Base-by-base conservation (phyloP, 92 coral and sea anemone genomes). In the Umimayanthus chanpuru region DNA sequence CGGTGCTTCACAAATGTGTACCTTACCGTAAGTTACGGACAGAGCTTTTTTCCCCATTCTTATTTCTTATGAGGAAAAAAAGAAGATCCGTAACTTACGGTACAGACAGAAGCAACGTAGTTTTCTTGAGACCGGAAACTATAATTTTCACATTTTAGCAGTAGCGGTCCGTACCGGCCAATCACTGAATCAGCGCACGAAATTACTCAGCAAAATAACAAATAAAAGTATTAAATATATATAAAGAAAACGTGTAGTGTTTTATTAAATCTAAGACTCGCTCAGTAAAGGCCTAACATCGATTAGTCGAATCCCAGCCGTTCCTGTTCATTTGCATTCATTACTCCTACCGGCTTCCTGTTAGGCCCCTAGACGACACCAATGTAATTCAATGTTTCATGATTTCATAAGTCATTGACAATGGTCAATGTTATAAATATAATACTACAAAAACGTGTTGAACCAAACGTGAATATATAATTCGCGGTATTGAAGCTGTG, bases 141-240 rank as follows among this genome's bases (percentile, higher is more conserved):
- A 61, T 61, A 61, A 3, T 61, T 61, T 61, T 61, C 68, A 61
- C 68, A 61, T 61, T 61, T 61, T 61, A 61, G 68, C 68, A 61
- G 68, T 61, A 61, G 68, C 68, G 68, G 68, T 61, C 68, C 68
- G 68, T 61, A 61, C 68, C 68, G 68, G 68, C 68, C 68, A 61
- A 61, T 61, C 68, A 61, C 68, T 61, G 68, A 61, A 61, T 61
- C 68, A 61, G 68, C 68, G 68, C 68, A 61, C 68, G 68, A 61
- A 61, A 61, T 61, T 61, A 61, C 68, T 61, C 68, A 61, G 68
- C 68, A 61, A 61, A 61, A 61, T 61, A 61, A 61, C 68, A 61
- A 61, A 61, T 61, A 61, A 61, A 61, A 61, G 68, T 61, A 61
- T 61, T 61, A 61, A 61, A 61, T 61, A 61, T 61, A 61, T 61